Percentiles rank a stretch among this genome's conserved stretches.
phyloP scores from a whole-genome alignment of 2,797 vertebrate species.

The Miichthys miiuy region DNA sequence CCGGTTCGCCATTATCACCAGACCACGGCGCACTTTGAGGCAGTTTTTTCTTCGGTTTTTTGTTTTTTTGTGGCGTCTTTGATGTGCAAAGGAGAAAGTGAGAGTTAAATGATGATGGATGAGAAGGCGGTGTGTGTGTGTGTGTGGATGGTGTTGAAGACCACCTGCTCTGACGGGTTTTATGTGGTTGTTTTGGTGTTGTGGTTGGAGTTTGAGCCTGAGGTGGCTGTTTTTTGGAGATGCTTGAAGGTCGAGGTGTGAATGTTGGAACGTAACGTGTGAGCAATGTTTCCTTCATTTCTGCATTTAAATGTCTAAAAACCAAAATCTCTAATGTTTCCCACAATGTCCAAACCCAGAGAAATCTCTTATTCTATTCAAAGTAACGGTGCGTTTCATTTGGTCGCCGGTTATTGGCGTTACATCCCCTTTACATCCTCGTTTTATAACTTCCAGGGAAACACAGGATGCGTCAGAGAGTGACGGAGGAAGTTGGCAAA shows the following conservation, averaged over 20 bases:
- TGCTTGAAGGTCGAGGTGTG: background rate
- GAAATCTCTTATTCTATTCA: no score
- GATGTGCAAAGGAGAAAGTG: slow-evolving; percentile 66
- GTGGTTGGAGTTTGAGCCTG: background rate
- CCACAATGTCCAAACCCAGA: no score
- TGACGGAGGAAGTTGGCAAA: no score
- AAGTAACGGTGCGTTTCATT: no score
- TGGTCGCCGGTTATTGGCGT: no score
- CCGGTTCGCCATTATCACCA: slow-evolving; percentile 54
- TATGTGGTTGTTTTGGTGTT: background rate
- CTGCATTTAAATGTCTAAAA: no score
- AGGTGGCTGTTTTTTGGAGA: background rate
- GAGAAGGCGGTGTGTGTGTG: background rate
- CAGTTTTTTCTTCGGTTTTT: background rate
- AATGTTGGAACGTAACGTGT: no score
- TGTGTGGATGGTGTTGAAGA: slow-evolving; percentile 12
- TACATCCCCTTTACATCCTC: no score
- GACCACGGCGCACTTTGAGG: slow-evolving; percentile 60
- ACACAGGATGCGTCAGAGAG: no score
- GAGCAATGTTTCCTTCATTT: background rate
- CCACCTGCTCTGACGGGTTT: background rate
- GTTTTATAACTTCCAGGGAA: no score
- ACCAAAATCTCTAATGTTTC: no score
- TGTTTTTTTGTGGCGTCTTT: slow-evolving; percentile 20
- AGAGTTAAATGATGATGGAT: slow-evolving; percentile 38